Evolutionary conservation across 2,113 vertebrate species (phyloP).

Genomic region (Zapus hudsonius): DNA sequence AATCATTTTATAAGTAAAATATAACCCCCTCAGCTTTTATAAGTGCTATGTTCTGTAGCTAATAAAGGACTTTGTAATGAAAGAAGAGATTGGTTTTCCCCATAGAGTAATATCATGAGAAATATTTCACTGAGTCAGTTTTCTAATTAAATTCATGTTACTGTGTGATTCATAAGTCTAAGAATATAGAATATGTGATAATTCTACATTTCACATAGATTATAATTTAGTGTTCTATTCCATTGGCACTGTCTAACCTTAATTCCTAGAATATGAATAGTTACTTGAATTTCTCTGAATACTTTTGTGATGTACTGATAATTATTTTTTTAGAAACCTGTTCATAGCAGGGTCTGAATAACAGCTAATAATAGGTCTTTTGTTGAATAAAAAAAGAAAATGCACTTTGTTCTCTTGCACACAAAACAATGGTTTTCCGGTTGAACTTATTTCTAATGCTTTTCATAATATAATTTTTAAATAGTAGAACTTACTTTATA

Average conservation of each 20-base stretch:
- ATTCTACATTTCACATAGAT: constrained; percentile 25
- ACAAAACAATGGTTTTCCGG: constrained; percentile 82
- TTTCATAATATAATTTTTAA: constrained; percentile 61
- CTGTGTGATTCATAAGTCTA: constrained; percentile 42
- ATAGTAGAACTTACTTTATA: not conserved
- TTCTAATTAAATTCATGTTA: constrained; percentile 17
- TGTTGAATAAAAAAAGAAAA: constrained; percentile 75
- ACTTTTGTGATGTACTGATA: constrained; percentile 48
- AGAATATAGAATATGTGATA: constrained; percentile 14
- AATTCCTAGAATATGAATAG: constrained; percentile 53
- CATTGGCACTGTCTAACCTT: not conserved
- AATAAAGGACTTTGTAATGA: constrained; percentile 7
- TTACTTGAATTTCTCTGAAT: constrained; percentile 27
- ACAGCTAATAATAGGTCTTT: constrained; percentile 72
- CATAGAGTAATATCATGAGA: not conserved
- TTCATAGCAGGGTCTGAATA: constrained; percentile 55
- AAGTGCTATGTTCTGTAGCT: not conserved
- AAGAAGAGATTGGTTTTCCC: not conserved
- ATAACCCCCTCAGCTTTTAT: not conserved
- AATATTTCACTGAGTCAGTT: not conserved
- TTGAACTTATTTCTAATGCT: constrained; percentile 75
- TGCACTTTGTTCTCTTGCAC: constrained; percentile 63
- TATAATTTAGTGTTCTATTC: not conserved
- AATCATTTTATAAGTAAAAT: constrained; percentile 42
- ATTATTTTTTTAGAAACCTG: constrained; percentile 50